Evolutionary conservation across 2,113 vertebrate genomes (phyloP).

Genomic region (Polypterus senegalus): DNA sequence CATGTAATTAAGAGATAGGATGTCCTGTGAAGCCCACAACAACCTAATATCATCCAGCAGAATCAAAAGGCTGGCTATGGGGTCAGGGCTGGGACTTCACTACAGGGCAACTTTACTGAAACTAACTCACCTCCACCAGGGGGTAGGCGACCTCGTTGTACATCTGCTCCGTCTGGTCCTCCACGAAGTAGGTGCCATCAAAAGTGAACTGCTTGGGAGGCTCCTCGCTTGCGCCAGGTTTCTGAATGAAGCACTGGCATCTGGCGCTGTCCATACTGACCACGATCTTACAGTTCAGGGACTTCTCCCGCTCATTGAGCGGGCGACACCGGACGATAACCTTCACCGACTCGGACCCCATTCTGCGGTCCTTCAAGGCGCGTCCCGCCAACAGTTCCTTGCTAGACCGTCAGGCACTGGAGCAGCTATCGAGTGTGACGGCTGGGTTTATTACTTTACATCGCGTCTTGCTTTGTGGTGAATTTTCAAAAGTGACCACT

Average conservation of each 20-base stretch:
- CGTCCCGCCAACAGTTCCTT: no score
- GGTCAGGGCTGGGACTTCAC: no score
- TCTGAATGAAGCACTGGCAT: constrained; percentile 66
- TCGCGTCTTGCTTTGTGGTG: no score
- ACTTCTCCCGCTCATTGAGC: constrained; percentile 54
- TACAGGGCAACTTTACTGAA: not conserved
- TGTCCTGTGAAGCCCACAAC: not conserved
- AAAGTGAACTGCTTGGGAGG: constrained; percentile 79
- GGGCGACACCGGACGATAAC: constrained; percentile 70
- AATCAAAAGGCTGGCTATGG: not conserved
- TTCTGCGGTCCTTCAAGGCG: constrained; percentile 10
- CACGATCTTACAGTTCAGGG: constrained; percentile 46
- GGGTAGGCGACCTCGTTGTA: constrained; percentile 73
- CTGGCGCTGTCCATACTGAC: constrained; percentile 44
- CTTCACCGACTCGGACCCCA: constrained; percentile 66
- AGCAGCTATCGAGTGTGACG: no score
- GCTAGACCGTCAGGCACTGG: no score
- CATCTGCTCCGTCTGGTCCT: constrained; percentile 70
- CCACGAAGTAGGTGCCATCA: constrained; percentile 57
- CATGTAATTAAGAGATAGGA: no score
- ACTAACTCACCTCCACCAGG: constrained; percentile 63
- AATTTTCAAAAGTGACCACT: no score
- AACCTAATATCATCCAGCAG: not conserved
- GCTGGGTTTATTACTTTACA: no score
- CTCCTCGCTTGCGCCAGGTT: constrained; percentile 38